These are phyloP conservation scores for Phainopepla nitens DNA, from an alignment of 2,113 vertebrate species.

Conservation along the genomic window DNA sequence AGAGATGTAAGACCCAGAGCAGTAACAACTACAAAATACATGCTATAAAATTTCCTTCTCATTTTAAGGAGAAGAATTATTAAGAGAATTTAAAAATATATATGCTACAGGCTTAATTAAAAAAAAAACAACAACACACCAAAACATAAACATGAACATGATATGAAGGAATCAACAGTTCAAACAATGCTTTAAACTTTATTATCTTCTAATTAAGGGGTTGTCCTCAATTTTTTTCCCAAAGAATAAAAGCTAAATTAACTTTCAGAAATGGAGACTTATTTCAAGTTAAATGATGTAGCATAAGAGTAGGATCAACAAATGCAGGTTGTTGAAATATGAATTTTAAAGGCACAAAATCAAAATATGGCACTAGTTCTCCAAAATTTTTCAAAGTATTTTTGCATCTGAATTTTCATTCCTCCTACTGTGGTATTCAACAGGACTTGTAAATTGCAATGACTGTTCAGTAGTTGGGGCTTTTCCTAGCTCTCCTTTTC, in stretches of 20 bases:
- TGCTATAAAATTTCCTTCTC: not conserved
- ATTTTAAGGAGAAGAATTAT: not conserved
- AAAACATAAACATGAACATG: accelerated
- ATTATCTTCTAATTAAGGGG: not conserved
- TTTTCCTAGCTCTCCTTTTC: not conserved
- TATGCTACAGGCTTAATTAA: not conserved
- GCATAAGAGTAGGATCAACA: not conserved
- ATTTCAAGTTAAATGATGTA: not conserved
- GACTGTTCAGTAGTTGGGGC: not conserved
- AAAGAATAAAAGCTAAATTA: not conserved
- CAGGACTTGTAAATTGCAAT: not conserved
- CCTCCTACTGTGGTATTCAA: not conserved
- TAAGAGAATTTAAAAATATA: not conserved
- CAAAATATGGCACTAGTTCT: not conserved
- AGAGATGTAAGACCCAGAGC: not conserved
- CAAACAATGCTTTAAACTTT: not conserved
- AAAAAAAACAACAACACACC: not conserved
- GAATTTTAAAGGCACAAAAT: not conserved
- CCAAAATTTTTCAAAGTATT: not conserved
- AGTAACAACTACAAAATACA: not conserved
- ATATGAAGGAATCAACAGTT: not conserved
- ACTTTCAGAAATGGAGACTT: not conserved
- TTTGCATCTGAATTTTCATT: not conserved
- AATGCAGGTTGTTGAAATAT: not conserved
- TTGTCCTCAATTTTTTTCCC: not conserved